Base-by-base conservation (phyloP, 2,888 invertebrate species). In the Tinea semifulvella region DNA sequence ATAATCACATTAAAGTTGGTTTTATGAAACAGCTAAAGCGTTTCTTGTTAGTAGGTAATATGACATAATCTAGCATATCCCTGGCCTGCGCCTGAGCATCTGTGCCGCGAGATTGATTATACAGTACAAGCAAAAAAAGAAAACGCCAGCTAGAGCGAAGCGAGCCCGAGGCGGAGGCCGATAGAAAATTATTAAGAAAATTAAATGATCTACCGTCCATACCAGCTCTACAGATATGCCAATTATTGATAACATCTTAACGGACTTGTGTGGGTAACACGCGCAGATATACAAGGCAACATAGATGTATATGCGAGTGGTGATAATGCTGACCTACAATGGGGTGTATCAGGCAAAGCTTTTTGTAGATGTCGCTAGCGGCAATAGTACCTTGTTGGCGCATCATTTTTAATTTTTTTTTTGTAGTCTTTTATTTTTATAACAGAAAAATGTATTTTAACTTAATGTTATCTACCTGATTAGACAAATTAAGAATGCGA, bases 151-250 rank as follows among this genome's bases (percentile, higher is more conserved):
- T 60, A 61, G 65, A 65, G 66, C 60, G 58, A 65, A 60, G 54
- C 51, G 51, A 52, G 75, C 79, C 71, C 50, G 51, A 44, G 68
- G 79, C 69, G 47, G 53, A 55, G 60, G 60, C 53, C 72, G 76
- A 76, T 77, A 77, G 77, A 75, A 77, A 76, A 76, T 79, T 77
- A 80, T 79, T 74, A 74, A 75, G 79, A 77, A 77, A 77, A 79
- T 77, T 76, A 77, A 80, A 79, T 77, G 76, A 77, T 77, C 74
- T 73, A 73, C 73, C 61, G 68, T 67, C 59, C 60, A 4, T 27
- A 28, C 65, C 67, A 58, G 59, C 67, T 63, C 63, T 63, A 69
- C 64, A 73, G 77, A 77, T 76, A 77, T 68, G 75, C 76, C 79
- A 76, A 79, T 77, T 77, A 79, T 70, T 75, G 77, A 77, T 77